phyloP scores from a whole-genome alignment of 2,888 invertebrate species.

The Hyles lineata region DNA sequence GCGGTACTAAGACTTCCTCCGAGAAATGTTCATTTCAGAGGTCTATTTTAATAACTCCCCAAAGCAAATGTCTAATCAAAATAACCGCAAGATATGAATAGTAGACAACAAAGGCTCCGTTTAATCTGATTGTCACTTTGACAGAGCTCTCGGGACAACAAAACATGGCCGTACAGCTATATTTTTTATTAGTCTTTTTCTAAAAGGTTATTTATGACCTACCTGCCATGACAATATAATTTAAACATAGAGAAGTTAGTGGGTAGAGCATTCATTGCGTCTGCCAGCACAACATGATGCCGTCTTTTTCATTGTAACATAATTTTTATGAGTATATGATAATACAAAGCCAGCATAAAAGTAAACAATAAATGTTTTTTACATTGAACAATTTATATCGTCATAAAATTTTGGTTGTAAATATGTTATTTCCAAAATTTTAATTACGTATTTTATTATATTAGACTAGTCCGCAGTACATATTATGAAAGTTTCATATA shows the following conservation, averaged over 20 bases:
- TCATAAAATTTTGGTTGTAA: neutral
- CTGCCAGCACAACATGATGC: neutral
- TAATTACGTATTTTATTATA: neutral
- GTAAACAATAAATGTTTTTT: neutral
- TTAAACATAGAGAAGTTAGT: neutral
- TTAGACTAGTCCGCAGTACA: neutral
- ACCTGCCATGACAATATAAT: constrained; percentile 9
- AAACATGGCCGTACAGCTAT: constrained; percentile 23
- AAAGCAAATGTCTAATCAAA: constrained; percentile 41
- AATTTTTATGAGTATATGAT: neutral
- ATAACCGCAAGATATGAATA: constrained; percentile 53
- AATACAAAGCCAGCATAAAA: constrained; percentile 3
- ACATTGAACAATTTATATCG: neutral
- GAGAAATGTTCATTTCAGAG: neutral
- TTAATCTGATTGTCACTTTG: constrained; percentile 67
- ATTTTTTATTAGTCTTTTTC: neutral
- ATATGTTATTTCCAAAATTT: neutral
- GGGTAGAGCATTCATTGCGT: neutral
- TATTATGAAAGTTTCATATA: no score
- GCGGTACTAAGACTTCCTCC: neutral
- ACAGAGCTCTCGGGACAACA: constrained; percentile 64
- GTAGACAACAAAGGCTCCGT: constrained; percentile 68
- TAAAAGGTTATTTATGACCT: constrained; percentile 13
- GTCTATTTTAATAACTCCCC: neutral
- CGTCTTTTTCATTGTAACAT: neutral